Conservation (phyloP, 1,140 invertebrate genomes). For the Agrilus planipennis region DNA sequence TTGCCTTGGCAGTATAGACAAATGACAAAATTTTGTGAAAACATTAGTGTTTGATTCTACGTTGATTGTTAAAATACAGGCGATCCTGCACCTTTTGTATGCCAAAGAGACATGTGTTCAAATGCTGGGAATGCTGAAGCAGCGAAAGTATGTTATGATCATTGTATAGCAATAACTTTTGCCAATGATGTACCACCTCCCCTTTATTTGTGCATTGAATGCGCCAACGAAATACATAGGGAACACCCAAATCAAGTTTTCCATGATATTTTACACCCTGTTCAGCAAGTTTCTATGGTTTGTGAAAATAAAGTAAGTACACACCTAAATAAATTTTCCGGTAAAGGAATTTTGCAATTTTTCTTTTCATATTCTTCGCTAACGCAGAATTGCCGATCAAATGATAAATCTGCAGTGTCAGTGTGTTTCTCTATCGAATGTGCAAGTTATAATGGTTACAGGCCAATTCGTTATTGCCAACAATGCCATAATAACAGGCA, state of each 20-base stretch:
- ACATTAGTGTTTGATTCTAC: not conserved
- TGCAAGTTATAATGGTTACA: constrained; percentile 88
- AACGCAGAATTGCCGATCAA: constrained; percentile 90
- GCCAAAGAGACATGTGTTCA: constrained; percentile 75
- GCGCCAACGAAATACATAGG: constrained; percentile 81
- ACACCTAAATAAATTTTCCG: not conserved
- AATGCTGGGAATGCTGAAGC: constrained; percentile 75
- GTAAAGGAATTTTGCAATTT: constrained; percentile 4
- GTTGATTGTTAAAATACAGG: constrained; percentile 7
- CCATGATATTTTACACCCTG: constrained; percentile 85
- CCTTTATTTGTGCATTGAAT: constrained; percentile 91
- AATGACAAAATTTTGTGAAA: not conserved
- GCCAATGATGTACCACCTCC: constrained; percentile 82
- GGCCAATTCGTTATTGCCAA: constrained; percentile 87
- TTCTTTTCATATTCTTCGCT: no score
- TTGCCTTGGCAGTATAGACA: no score
- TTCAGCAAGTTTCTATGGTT: constrained; percentile 85
- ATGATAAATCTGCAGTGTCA: constrained; percentile 86
- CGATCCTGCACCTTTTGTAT: constrained; percentile 62
- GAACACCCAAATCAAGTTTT: constrained; percentile 75
- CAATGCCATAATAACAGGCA: constrained; percentile 84
- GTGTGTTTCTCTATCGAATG: constrained; percentile 97
- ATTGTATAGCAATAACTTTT: constrained; percentile 71
- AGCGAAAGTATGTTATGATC: constrained; percentile 83
- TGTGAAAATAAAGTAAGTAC: constrained; percentile 88